A percentile compares a stretch with the other conserved stretches of the same genome.
These are phyloP conservation scores for Caprella mutica DNA, from an alignment of 2,888 invertebrate species.

Conservation along the genomic window DNA sequence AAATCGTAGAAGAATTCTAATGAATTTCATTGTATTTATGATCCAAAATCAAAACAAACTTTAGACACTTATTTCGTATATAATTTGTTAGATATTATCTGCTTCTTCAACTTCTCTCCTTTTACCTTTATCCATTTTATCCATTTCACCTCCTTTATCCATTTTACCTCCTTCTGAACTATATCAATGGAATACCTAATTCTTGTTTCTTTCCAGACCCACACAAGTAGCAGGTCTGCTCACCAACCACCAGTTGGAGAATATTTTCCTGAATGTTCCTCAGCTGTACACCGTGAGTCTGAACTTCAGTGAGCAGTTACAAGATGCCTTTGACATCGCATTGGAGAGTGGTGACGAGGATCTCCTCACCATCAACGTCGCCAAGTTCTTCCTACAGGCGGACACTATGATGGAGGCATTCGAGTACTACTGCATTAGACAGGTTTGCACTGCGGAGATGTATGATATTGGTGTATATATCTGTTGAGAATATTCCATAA, in stretches of 20 bases:
- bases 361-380: constrained; percentile 75
- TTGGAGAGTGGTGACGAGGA: constrained; percentile 53
- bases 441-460: too few relatives aligned
- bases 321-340: constrained; percentile 75
- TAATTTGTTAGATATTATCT: too few relatives aligned
- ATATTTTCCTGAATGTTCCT: constrained; percentile 86
- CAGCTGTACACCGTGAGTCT: constrained; percentile 73
- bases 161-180: not conserved
- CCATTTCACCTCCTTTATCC: not conserved
- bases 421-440: constrained; percentile 86
- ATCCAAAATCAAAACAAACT: too few relatives aligned
- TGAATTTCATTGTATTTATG: too few relatives aligned
- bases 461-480: too few relatives aligned
- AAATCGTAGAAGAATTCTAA: too few relatives aligned
- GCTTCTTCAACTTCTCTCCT: too few relatives aligned
- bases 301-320: constrained; percentile 64
- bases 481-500: too few relatives aligned
- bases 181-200: too few relatives aligned
- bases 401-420: constrained; percentile 88
- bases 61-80: too few relatives aligned
- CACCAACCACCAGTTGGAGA: constrained; percentile 78
- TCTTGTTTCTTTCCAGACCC: constrained; percentile 43
- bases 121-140: not conserved
- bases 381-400: constrained; percentile 77
- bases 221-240: constrained; percentile 84